Conservation (phyloP, 2,888 invertebrate species). For the Pyrrhosoma nymphula region DNA sequence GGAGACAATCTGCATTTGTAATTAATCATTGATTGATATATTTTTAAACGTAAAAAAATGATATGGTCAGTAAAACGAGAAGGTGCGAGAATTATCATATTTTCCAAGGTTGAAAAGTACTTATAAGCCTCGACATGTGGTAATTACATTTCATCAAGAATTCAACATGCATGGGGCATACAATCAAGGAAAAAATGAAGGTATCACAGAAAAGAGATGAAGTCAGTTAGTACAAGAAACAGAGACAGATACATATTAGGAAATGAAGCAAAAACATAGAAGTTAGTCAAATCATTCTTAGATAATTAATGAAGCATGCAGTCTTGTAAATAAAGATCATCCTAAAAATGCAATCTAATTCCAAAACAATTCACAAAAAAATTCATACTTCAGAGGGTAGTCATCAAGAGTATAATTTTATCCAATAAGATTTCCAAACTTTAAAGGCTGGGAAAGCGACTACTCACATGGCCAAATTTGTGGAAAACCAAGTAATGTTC, state of each 20-base stretch:
- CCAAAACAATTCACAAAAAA: slow-evolving; percentile 17
- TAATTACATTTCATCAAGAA: not conserved
- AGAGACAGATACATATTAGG: slow-evolving; percentile 42
- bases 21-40: too few species aligned
- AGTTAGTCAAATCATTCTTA: slow-evolving; percentile 49
- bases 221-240: slow-evolving; percentile 19
- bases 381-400: not conserved
- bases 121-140: not conserved
- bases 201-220: not conserved
- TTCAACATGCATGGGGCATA: slow-evolving; percentile 28
- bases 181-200: slow-evolving; percentile 4
- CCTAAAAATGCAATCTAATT: slow-evolving; percentile 30
- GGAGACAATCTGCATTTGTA: not conserved
- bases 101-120: not conserved
- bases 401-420: not conserved
- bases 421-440: not conserved
- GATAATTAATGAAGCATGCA: slow-evolving; percentile 19
- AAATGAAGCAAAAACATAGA: slow-evolving; percentile 34
- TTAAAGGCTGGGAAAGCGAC: slow-evolving; percentile 63
- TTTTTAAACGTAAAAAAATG: not conserved
- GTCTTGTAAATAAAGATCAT: slow-evolving; percentile 16
- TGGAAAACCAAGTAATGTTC: slow-evolving; percentile 93
- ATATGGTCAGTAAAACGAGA: not conserved
- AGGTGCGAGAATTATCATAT: not conserved
- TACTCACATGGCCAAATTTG: slow-evolving; percentile 94